A percentile compares a stretch with the other conserved stretches of the same genome.
These are phyloP conservation scores for Calephelis nemesis DNA, from an alignment of 1,140 invertebrate species.

Conservation along the genomic window DNA sequence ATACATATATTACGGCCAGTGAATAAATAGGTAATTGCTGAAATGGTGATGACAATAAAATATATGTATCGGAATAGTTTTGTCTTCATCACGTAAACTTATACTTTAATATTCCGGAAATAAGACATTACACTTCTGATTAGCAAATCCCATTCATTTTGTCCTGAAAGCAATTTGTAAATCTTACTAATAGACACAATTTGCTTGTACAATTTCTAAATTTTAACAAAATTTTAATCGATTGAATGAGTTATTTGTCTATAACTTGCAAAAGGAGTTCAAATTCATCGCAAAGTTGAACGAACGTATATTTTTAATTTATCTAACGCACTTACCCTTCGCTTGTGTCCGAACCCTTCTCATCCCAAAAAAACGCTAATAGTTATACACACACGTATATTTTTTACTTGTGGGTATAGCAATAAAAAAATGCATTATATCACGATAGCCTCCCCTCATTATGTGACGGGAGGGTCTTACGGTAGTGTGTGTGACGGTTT, in stretches of 20 bases:
- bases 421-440: conserved; percentile 79
- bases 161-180: too few relatives aligned
- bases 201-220: too few relatives aligned
- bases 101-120: too few relatives aligned
- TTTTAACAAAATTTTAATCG: too few relatives aligned
- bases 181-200: too few relatives aligned
- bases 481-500: conserved; percentile 48
- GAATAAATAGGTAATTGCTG: too few relatives aligned
- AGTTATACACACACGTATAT: conserved; percentile 73
- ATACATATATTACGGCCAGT: too few relatives aligned
- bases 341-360: conserved; percentile 66
- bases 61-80: too few relatives aligned
- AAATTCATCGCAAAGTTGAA: conserved; percentile 44
- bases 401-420: conserved; percentile 75
- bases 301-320: conserved; percentile 72
- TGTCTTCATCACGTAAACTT: too few relatives aligned
- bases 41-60: too few relatives aligned
- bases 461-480: conserved; percentile 57
- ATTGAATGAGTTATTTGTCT: neutral
- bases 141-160: too few relatives aligned
- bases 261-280: neutral
- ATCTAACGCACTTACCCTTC: conserved; percentile 57
- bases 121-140: too few relatives aligned
- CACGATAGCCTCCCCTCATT: conserved; percentile 70
- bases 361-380: conserved; percentile 64